Evolutionary conservation across 2,888 invertebrate genomes (phyloP).

Genomic region (Caenorhabditis japonica): DNA sequence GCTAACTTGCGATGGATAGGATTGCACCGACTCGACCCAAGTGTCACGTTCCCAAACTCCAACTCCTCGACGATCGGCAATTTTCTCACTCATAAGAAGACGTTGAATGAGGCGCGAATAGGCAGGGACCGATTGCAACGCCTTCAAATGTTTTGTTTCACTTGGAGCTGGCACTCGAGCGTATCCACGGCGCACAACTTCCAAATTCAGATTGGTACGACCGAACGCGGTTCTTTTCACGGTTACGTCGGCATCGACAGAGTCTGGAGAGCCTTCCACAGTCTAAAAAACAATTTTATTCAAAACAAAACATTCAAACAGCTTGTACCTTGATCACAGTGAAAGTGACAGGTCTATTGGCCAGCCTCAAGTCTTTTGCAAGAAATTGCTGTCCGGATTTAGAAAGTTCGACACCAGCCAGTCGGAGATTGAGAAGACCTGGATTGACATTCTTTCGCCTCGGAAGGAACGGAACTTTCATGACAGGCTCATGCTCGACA

Average conservation of each 20-base stretch:
- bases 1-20: conserved; percentile 70
- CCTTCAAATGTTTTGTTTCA: conserved; percentile 69
- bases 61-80: conserved; percentile 76
- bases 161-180: conserved; percentile 74
- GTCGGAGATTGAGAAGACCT: conserved; percentile 70
- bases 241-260: conserved; percentile 72
- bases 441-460: conserved; percentile 57
- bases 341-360: conserved; percentile 71
- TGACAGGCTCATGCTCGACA: conserved; percentile 74
- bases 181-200: conserved; percentile 75
- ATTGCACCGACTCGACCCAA: conserved; percentile 74
- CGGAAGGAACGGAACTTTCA: conserved; percentile 70
- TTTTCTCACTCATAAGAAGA: conserved; percentile 75
- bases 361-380: conserved; percentile 69
- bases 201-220: conserved; percentile 74
- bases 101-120: conserved; percentile 75
- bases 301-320: too few species aligned
- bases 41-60: conserved; percentile 77
- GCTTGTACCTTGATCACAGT: conserved; percentile 74
- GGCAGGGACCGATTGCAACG: conserved; percentile 71
- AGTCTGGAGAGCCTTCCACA: conserved; percentile 64
- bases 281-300: conserved; percentile 18
- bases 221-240: conserved; percentile 71
- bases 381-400: conserved; percentile 72
- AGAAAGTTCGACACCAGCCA: conserved; percentile 75